Percentiles rank a stretch among this genome's conserved stretches.
Conservation (phyloP, 2,113 vertebrate species). For the Oreochromis tanganicae region DNA sequence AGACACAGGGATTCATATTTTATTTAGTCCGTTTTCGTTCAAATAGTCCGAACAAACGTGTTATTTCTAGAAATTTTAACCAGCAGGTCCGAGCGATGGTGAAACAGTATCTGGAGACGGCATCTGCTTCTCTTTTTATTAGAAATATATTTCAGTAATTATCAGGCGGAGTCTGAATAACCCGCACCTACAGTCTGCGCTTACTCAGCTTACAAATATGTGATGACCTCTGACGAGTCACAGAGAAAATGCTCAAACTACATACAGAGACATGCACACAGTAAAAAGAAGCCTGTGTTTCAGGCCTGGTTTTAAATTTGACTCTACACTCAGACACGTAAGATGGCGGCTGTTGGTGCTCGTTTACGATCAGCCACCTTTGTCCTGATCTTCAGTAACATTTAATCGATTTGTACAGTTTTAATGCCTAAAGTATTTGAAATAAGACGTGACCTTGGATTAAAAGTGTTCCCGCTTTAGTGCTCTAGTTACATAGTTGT, state of each 20-base stretch:
- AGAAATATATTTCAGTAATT: background rate
- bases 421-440: background rate
- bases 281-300: background rate
- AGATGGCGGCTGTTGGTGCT: accelerated
- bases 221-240: background rate
- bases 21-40: accelerated
- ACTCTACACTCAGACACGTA: accelerated
- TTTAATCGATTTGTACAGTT: background rate
- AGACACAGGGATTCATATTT: background rate
- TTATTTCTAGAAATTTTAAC: background rate
- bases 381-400: background rate
- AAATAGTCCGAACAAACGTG: accelerated
- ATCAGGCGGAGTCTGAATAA: background rate
- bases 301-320: background rate
- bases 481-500: background rate
- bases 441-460: accelerated
- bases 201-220: background rate
- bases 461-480: accelerated
- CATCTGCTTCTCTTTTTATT: background rate
- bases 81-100: background rate
- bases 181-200: background rate
- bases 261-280: background rate
- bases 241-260: accelerated
- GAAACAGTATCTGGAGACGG: accelerated
- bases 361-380: background rate